Conservation (phyloP, 2,113 vertebrate species). For the Psittacara wagleri region DNA sequence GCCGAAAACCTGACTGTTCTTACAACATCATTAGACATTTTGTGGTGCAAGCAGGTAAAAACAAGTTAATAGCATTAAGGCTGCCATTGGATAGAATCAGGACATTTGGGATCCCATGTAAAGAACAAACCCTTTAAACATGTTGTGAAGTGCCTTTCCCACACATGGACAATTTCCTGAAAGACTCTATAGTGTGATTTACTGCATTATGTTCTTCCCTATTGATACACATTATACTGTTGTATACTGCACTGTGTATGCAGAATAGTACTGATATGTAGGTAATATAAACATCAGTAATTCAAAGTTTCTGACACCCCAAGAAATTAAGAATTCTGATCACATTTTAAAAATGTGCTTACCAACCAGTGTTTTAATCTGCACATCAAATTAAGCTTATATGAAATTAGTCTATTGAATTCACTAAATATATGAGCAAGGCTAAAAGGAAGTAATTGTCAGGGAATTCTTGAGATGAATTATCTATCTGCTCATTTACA, state of each 20-base stretch:
- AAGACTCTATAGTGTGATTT: neutral
- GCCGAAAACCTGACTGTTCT: neutral
- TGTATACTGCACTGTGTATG: neutral
- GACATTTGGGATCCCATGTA: neutral
- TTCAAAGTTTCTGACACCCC: neutral
- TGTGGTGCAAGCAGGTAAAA: neutral
- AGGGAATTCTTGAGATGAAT: neutral
- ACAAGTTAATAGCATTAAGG: neutral
- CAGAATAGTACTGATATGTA: neutral
- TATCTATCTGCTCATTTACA: neutral
- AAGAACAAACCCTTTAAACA: neutral
- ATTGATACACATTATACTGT: neutral
- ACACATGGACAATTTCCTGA: neutral
- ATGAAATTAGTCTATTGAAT: neutral
- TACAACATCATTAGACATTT: neutral
- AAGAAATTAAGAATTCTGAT: neutral
- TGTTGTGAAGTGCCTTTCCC: neutral
- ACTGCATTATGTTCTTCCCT: neutral
- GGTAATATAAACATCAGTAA: neutral
- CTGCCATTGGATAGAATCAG: neutral
- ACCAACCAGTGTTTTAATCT: neutral
- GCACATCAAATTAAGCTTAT: neutral
- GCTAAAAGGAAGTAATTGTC: neutral
- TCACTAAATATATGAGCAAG: neutral
- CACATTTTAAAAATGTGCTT: neutral